Evolutionary conservation across 2,888 invertebrate genomes (phyloP).

Genomic region (Calameuta pallipes): DNA sequence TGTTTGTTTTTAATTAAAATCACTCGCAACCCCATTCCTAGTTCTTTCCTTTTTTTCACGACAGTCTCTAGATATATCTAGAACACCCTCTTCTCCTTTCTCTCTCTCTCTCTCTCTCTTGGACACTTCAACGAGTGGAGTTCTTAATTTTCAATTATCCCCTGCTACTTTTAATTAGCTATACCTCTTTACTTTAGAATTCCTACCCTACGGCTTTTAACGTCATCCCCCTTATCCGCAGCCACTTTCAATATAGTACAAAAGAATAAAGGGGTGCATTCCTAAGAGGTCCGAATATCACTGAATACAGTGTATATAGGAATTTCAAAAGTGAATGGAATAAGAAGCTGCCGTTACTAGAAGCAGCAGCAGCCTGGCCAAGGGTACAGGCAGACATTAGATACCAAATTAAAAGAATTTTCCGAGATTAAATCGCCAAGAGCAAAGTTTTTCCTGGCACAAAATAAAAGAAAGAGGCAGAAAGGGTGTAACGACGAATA

Average conservation of each 20-base stretch:
- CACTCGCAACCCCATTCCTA: slow-evolving; percentile 33
- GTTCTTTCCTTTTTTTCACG: slow-evolving; percentile 9
- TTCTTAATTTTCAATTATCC: slow-evolving; percentile 62
- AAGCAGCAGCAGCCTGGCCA: background rate
- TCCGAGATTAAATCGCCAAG: background rate
- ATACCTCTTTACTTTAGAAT: slow-evolving; percentile 12
- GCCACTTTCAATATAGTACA: background rate
- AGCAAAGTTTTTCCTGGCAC: background rate
- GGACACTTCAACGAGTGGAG: slow-evolving; percentile 46
- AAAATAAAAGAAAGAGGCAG: background rate
- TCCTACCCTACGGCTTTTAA: background rate
- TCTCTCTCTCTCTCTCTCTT: slow-evolving; percentile 25
- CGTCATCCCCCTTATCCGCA: background rate
- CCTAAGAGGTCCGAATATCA: background rate
- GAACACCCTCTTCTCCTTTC: slow-evolving; percentile 33
- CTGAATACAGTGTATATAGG: background rate
- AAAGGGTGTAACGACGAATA: slow-evolving; percentile 11
- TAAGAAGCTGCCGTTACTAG: background rate
- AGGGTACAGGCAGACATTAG: background rate
- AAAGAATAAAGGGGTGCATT: background rate
- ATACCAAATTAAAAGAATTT: background rate
- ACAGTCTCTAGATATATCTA: slow-evolving; percentile 22
- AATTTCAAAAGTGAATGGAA: background rate
- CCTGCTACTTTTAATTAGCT: slow-evolving; percentile 54
- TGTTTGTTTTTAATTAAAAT: slow-evolving; percentile 65